Evolutionary conservation across 2,113 vertebrate genomes (phyloP).

Genomic region (Balaeniceps rex): DNA sequence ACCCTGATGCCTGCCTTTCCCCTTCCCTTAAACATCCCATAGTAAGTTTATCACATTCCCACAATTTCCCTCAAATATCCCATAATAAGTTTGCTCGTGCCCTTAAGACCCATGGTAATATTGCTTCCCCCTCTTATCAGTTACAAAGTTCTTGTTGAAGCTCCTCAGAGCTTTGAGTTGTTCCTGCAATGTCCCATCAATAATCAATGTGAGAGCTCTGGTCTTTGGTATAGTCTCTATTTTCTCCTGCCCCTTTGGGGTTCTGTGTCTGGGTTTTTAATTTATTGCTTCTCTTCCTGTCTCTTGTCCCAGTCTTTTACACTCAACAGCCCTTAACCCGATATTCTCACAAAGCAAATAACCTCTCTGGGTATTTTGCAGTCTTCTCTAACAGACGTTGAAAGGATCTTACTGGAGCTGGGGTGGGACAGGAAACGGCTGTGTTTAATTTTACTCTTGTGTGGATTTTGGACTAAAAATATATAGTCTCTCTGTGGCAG

Average conservation of each 20-base stretch:
- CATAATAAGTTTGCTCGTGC: neutral
- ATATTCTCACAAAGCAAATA: neutral
- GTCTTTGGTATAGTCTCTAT: neutral
- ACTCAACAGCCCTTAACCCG: neutral
- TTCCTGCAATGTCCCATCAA: neutral
- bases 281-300: neutral
- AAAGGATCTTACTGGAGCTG: neutral
- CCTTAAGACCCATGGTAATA: neutral
- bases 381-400: neutral
- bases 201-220: neutral
- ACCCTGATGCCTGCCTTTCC: neutral
- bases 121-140: neutral
- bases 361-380: neutral
- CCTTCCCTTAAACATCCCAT: neutral
- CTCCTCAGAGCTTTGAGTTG: neutral
- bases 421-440: neutral
- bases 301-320: neutral
- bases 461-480: slow-evolving; percentile 50
- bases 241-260: neutral
- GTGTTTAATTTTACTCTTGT: slow-evolving; percentile 15
- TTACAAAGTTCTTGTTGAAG: neutral
- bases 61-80: neutral
- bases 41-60: neutral
- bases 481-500: neutral
- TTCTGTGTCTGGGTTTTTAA: neutral